Conservation (phyloP, 2,113 vertebrate species). For the Rhadina sibilatrix region DNA sequence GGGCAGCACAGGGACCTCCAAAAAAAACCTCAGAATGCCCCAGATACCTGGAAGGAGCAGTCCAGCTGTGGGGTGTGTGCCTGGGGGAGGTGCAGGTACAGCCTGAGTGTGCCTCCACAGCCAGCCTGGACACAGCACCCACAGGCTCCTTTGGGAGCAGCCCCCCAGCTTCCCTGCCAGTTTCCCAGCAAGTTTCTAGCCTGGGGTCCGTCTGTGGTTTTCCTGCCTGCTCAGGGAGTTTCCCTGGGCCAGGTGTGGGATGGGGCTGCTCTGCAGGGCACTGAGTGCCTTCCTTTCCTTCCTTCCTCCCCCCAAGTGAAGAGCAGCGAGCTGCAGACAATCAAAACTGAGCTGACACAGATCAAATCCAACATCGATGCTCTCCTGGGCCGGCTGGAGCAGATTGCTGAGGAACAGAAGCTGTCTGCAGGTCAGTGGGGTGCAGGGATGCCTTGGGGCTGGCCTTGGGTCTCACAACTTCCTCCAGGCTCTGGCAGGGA, state of each 20-base stretch:
- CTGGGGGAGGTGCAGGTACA: not conserved
- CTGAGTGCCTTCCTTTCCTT: not conserved
- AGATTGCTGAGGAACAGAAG: conserved; percentile 87
- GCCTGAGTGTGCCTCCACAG: fast-evolving
- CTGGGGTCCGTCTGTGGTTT: fast-evolving
- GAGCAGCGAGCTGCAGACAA: conserved; percentile 87
- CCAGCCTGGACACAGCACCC: not conserved
- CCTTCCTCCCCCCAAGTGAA: conserved; percentile 73
- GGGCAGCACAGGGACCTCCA: fast-evolving
- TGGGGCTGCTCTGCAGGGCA: not conserved
- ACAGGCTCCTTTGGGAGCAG: fast-evolving
- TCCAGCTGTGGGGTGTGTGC: fast-evolving
- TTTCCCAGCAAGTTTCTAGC: fast-evolving
- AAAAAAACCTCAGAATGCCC: fast-evolving
- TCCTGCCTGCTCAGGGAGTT: not conserved
- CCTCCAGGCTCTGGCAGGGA: not conserved
- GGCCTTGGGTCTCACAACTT: not conserved
- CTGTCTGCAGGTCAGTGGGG: conserved; percentile 74
- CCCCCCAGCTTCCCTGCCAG: fast-evolving
- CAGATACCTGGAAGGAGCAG: fast-evolving
- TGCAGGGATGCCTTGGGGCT: fast-evolving
- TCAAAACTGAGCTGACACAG: conserved; percentile 92
- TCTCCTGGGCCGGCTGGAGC: conserved; percentile 88
- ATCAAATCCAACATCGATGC: conserved; percentile 94
- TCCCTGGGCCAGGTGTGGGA: not conserved